Percentiles rank a stretch among this genome's conserved stretches.
Evolutionary conservation across 2,797 vertebrate species (phyloP).

Genomic region (Tenualosa ilisha): DNA sequence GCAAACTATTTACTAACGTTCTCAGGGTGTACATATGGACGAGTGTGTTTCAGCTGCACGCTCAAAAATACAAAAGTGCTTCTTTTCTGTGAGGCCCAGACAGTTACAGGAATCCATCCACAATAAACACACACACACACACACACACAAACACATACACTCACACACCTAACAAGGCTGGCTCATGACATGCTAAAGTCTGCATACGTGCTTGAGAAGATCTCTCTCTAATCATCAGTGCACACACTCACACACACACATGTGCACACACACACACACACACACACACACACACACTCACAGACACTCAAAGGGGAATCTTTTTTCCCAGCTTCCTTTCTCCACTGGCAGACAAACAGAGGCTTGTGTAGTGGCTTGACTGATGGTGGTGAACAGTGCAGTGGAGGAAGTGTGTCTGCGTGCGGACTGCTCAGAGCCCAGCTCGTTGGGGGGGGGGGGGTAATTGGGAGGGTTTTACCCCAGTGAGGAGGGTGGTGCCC

Average conservation of each 20-base stretch:
- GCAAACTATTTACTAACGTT: not conserved
- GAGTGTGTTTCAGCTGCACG: not conserved
- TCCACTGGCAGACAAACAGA: slow-evolving; percentile 33
- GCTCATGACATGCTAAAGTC: not conserved
- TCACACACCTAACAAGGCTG: not conserved
- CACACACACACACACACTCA: not conserved
- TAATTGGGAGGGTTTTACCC: too few relatives aligned
- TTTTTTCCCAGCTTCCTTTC: not conserved
- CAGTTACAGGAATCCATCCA: not conserved
- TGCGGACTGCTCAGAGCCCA: too few relatives aligned
- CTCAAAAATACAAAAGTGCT: not conserved
- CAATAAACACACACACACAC: not conserved
- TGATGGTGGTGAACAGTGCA: slow-evolving; percentile 43
- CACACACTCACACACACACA: not conserved
- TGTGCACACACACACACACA: not conserved
- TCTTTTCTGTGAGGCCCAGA: not conserved
- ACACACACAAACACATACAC: not conserved
- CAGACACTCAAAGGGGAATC: not conserved
- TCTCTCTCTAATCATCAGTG: not conserved
- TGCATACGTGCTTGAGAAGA: not conserved
- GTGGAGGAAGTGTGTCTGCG: not conserved
- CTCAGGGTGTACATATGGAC: not conserved
- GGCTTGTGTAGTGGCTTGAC: slow-evolving; percentile 45
- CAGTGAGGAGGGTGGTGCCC: too few relatives aligned
- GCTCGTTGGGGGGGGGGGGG: too few relatives aligned